phyloP scores from a whole-genome alignment of 2,113 vertebrate species.

The Sarotherodon lohbergeri region DNA sequence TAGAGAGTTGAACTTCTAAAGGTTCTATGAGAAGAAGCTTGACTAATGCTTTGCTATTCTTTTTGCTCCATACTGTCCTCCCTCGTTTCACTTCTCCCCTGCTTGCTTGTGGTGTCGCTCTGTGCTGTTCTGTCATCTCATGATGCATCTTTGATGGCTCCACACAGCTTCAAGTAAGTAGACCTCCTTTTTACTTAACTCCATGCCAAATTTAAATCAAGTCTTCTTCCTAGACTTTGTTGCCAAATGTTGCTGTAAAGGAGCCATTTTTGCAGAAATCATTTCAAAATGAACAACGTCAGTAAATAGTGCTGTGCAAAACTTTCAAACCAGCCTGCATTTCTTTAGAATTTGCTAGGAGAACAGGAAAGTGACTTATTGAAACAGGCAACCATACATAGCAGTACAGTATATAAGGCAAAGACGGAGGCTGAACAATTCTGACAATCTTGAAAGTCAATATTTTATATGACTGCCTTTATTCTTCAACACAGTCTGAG shows the following conservation, averaged over 20 bases:
- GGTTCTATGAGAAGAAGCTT: neutral
- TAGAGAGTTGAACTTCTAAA: slow-evolving; percentile 6
- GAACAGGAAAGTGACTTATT: neutral
- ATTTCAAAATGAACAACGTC: neutral
- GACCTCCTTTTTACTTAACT: neutral
- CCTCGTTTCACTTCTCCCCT: neutral
- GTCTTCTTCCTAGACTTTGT: neutral
- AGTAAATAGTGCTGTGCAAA: neutral
- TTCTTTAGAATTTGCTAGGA: neutral
- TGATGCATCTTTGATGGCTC: slow-evolving; percentile 37
- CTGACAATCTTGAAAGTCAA: neutral
- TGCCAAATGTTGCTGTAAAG: neutral
- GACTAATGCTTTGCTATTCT: neutral
- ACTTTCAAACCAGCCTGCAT: neutral
- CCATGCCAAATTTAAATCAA: neutral
- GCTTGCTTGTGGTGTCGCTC: neutral
- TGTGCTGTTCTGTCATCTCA: neutral
- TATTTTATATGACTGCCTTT: neutral
- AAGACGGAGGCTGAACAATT: neutral
- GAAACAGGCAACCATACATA: neutral
- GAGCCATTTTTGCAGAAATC: neutral
- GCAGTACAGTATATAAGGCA: neutral
- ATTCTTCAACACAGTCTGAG: neutral
- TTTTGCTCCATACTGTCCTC: neutral
- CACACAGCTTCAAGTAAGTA: slow-evolving; percentile 61